Base-by-base conservation (phyloP, 1,140 invertebrate genomes). In the Drosophila bocki region DNA sequence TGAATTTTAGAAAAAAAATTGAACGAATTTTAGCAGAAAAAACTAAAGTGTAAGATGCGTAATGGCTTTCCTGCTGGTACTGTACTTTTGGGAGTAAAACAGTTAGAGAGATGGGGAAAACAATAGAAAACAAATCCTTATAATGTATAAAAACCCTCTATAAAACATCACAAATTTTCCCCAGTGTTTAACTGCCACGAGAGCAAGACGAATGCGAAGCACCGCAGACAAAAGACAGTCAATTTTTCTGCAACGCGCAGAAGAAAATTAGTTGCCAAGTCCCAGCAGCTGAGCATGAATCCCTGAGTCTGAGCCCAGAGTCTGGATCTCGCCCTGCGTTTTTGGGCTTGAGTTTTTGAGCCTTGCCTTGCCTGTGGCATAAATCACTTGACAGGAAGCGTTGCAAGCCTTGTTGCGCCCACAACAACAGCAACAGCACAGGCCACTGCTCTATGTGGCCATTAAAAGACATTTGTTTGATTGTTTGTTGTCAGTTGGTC, bases 371-470 rank as follows among this genome's bases (percentile, higher is more conserved):
- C 70, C 81, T 81, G 78, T 90, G 85, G 85, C 86, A 90, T 90
- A 90, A 90, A 90, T 90, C 85, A 90, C 85, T 90, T 90, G 86
- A 90, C 86, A 90, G 85, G 85, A 91, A 88, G 85, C 85, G 84
- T 88, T 88, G 85, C 84, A 72, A 88, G 84, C 78, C 84, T 88
- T 88, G 84, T 88, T 88, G 84, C 84, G 84, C 84, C 84, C 84
- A 87, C 84, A 90, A 81, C 85, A 78, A 80, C 69, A 75, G 35
- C 71, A 54, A 74, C 35, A 65, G 48, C 26, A 17, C 48, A 51
- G 48, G 64, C 53, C 64, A 68, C 58, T 78, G 61, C 74, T 84
- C 85, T 81, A 90, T 88, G 74, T 88, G 81, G 85, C 86, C 82
- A 88, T 88, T 88, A 88, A 88, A 88, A 90, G 81, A 90, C 85